Base-by-base conservation (phyloP, 2,888 invertebrate genomes). In the Pyrrhia umbra region DNA sequence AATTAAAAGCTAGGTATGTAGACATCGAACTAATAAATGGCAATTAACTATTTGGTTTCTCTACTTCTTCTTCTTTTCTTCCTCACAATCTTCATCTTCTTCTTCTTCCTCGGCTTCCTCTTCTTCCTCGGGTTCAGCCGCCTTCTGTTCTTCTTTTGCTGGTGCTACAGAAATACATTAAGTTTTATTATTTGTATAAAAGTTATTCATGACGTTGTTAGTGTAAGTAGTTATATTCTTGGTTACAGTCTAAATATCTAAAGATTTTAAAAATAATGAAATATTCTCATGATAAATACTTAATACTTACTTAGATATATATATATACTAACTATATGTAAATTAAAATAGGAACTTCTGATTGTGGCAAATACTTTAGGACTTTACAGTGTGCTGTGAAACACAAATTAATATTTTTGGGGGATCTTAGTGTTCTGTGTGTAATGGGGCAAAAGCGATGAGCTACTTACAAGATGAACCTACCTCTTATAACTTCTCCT, bases 81-180 rank as follows among this genome's bases (percentile, higher is more conserved):
- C 89, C 37, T 89, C 89, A 40, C 79, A 78, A 58, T 84, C 85
- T 56, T 84, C 85, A 40, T 88, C 87, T 43, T 80, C 84, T 58
- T 79, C 80, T 49, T 70, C 78, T 66, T 85, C 45, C 82, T 86
- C 50, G 47, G 58, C 80, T 58, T 79, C 80, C 51, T 88, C 85
- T 58, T 81, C 84, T 57, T 73, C 77, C 16, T 76, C 69, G 13
- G 64, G 77, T 27, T 79, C 84, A 30, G 83, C 86, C 25, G 85
- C 85, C 20, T 82, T 83, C 20, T 78, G 83, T 66, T 87, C 85
- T 18, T 80, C 87, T 73, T 88, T 82, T 54, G 79, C 80, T 66
- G 82, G 79, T 73, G 88, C 90, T 89, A 88, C 57, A 86, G 88
- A 69, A 40, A 61, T 54, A 59, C 18, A 1, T 30, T 30, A 34